phyloP scores from a whole-genome alignment of 2,888 invertebrate genomes.

The Lochmaea capreae region DNA sequence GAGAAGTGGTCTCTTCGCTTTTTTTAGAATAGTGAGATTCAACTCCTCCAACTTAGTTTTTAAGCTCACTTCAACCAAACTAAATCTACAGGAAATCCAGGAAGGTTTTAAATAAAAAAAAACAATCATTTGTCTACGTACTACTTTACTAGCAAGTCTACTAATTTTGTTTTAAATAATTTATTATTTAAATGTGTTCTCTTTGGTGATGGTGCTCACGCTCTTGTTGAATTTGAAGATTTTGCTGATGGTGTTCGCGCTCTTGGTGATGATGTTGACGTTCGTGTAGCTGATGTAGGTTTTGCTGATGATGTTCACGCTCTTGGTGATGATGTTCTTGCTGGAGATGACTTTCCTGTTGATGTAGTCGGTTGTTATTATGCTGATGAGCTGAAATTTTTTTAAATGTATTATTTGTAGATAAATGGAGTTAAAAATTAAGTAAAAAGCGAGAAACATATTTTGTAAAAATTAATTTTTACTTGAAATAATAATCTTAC shows the following conservation, averaged over 20 bases:
- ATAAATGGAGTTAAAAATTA: neutral
- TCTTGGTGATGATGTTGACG: neutral
- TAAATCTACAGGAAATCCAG: neutral
- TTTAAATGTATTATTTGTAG: neutral
- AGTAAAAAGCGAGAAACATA: neutral
- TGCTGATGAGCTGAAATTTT: conserved; percentile 3
- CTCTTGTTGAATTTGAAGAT: neutral
- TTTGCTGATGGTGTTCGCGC: neutral
- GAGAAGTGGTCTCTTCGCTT: conserved; percentile 66
- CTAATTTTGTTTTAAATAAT: neutral
- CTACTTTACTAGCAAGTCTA: neutral
- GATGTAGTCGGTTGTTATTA: neutral
- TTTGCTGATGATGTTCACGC: neutral
- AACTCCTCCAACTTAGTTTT: conserved; percentile 64
- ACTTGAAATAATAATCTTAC: neutral
- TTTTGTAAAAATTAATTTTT: neutral
- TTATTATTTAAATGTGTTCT: neutral
- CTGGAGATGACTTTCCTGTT: no score
- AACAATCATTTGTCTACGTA: neutral
- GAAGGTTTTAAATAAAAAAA: no score
- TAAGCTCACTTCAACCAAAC: conserved; percentile 46
- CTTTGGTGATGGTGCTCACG: neutral
- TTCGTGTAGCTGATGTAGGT: neutral
- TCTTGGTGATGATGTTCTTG: neutral
- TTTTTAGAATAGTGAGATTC: conserved; percentile 64